Percentiles rank a stretch among this genome's conserved stretches.
These are phyloP conservation scores for Anguilla anguilla DNA, from an alignment of 2,797 vertebrate genomes.

Conservation along the genomic window DNA sequence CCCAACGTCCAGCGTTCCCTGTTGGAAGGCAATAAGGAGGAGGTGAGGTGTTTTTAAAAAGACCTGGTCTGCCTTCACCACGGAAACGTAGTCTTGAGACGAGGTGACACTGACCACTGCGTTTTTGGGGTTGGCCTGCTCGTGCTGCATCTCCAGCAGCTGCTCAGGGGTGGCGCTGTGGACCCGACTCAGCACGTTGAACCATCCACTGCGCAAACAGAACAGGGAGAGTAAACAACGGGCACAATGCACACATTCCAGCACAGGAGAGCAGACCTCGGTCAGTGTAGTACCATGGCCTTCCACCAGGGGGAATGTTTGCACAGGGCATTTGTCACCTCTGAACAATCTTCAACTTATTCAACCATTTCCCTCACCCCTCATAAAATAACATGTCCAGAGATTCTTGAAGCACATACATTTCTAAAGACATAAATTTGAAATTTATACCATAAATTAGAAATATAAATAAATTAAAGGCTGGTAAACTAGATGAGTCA, in stretches of 20 bases:
- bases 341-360: neutral
- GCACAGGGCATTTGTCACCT: neutral
- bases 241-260: neutral
- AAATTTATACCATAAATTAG: neutral
- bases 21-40: neutral
- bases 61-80: neutral
- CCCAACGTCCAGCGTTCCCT: constrained; percentile 85
- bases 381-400: neutral
- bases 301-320: constrained; percentile 24
- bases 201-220: constrained; percentile 73
- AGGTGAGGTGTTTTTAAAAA: neutral
- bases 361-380: neutral
- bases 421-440: neutral
- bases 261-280: neutral
- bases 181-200: constrained; percentile 79
- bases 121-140: constrained; percentile 86
- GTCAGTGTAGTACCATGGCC: neutral
- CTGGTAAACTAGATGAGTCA: neutral
- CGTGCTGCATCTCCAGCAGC: constrained; percentile 82
- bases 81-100: constrained; percentile 2
- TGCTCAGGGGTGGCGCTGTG: constrained; percentile 79
- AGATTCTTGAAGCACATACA: neutral
- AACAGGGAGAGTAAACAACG: neutral
- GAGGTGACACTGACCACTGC: constrained; percentile 74
- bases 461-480: neutral